Conservation (phyloP, 2,888 invertebrate species). For the Camptogramma bilineatum region DNA sequence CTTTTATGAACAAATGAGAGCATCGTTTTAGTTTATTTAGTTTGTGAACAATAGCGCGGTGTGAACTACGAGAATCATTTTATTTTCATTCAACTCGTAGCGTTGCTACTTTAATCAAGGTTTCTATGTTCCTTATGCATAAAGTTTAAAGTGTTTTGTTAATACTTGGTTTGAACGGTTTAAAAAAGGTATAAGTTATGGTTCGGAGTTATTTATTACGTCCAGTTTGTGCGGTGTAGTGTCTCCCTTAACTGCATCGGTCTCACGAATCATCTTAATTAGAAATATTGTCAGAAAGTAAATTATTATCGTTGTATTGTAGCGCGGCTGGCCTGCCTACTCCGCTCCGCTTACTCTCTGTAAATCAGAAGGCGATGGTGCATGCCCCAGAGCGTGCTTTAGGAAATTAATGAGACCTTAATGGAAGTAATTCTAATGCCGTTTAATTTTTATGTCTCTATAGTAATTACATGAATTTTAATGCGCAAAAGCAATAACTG, state of each 20-base stretch:
- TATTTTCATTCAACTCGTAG: conserved; percentile 34
- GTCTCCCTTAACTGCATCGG: conserved; percentile 73
- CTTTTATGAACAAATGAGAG: conserved; percentile 65
- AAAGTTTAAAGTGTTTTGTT: conserved; percentile 14
- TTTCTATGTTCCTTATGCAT: conserved; percentile 5
- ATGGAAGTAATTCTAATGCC: conserved; percentile 76
- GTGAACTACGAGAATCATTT: conserved; percentile 46
- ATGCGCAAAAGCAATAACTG: conserved; percentile 76
- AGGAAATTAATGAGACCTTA: conserved; percentile 80
- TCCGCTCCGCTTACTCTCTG: conserved; percentile 53
- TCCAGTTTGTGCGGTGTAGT: conserved; percentile 75
- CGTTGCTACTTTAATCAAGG: neutral
- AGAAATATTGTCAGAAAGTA: conserved; percentile 80
- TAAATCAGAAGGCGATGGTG: conserved; percentile 74
- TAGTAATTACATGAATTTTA: conserved; percentile 75
- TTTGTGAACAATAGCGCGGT: conserved; percentile 71
- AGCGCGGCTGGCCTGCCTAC: conserved; percentile 55
- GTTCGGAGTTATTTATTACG: conserved; percentile 80
- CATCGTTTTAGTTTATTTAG: conserved; percentile 69
- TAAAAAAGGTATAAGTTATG: conserved; percentile 76
- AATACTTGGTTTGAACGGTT: conserved; percentile 59
- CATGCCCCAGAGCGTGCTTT: conserved; percentile 76
- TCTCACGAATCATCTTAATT: conserved; percentile 83
- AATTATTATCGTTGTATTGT: conserved; percentile 70
- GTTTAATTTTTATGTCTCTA: conserved; percentile 71